Percentiles rank a stretch among this genome's conserved stretches.
Evolutionary conservation across 2,113 vertebrate species (phyloP).

Genomic region (Elaphurus davidianus): DNA sequence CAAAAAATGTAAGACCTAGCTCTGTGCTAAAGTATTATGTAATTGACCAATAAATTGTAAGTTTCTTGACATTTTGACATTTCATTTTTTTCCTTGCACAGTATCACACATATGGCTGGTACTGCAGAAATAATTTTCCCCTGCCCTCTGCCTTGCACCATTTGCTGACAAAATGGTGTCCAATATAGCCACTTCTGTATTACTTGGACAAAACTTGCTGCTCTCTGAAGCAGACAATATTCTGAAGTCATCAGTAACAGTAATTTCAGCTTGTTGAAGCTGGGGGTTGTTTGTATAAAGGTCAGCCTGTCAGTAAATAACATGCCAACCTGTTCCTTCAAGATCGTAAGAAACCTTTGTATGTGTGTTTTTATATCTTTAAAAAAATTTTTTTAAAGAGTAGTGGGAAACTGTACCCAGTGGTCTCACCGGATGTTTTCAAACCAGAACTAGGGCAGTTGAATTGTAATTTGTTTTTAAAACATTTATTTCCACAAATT

Average conservation of each 20-base stretch:
- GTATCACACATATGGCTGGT: neutral
- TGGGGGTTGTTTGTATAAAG: constrained; percentile 48
- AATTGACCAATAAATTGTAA: constrained; percentile 2
- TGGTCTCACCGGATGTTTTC: constrained; percentile 49
- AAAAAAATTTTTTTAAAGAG: neutral
- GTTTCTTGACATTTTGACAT: constrained; percentile 21
- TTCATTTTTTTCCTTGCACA: constrained; percentile 8
- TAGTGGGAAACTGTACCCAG: neutral
- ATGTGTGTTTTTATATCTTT: constrained; percentile 6
- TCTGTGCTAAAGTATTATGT: neutral
- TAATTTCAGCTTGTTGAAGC: constrained; percentile 32
- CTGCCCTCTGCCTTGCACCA: neutral
- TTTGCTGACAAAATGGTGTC: constrained; percentile 14
- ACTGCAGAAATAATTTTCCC: neutral
- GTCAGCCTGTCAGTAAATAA: constrained; percentile 39
- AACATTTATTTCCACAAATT: constrained; percentile 30
- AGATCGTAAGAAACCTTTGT: neutral
- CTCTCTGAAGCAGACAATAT: neutral
- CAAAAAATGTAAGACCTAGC: neutral
- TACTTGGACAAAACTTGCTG: constrained; percentile 14
- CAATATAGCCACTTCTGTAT: neutral
- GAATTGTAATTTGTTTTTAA: constrained; percentile 46
- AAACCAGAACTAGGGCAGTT: constrained; percentile 8
- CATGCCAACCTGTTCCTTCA: neutral
- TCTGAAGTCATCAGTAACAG: constrained; percentile 8